phyloP scores from a whole-genome alignment of 2,797 vertebrate genomes.

The Tenualosa thibaudeaui region DNA sequence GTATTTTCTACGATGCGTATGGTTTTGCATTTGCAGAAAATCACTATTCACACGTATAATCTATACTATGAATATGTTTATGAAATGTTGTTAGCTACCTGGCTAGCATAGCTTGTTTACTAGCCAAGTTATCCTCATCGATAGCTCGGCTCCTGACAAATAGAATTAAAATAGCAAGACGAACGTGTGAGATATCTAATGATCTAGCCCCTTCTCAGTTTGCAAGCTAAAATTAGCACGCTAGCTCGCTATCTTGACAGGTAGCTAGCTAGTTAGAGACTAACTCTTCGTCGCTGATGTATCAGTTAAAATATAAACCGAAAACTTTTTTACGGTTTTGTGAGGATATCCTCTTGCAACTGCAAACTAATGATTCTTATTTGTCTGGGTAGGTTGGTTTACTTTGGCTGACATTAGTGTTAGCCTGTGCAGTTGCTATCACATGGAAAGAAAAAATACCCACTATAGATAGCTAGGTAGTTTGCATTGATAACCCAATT shows the following conservation, averaged over 20 bases:
- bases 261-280: background rate
- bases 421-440: background rate
- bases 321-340: background rate
- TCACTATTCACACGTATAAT: conserved; percentile 32
- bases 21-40: conserved; percentile 37
- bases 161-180: conserved; percentile 22
- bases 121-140: conserved; percentile 51
- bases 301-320: background rate
- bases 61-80: conserved; percentile 58
- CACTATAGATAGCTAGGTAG: background rate
- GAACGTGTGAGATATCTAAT: conserved; percentile 20
- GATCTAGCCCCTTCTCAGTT: conserved; percentile 26
- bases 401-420: background rate
- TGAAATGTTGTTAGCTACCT: conserved; percentile 47
- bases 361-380: background rate
- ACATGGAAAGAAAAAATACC: conserved; percentile 13
- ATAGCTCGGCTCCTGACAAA: conserved; percentile 14
- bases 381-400: background rate
- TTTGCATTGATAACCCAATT: background rate
- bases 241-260: conserved; percentile 18
- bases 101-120: conserved; percentile 59
- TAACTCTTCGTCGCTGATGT: background rate
- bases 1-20: conserved; percentile 44
- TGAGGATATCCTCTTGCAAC: background rate
- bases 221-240: conserved; percentile 16